Evolutionary conservation across 2,797 vertebrate species (phyloP).

Genomic region (Naso thynnoides): DNA sequence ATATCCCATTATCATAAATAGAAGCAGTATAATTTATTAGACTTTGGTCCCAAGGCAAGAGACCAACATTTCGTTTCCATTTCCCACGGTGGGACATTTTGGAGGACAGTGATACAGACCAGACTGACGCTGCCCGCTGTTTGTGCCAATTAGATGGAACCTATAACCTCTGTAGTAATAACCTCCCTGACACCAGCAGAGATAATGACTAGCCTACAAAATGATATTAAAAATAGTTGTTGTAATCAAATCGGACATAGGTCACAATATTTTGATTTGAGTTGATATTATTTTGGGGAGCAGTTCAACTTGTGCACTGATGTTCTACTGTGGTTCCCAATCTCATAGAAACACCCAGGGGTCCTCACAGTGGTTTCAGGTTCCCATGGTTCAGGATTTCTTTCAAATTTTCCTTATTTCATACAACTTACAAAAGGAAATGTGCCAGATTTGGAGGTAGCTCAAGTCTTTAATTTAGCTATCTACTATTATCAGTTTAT

Average conservation of each 20-base stretch:
- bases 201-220: neutral
- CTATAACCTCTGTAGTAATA: neutral
- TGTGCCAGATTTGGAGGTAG: neutral
- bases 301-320: neutral
- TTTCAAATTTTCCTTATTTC: neutral
- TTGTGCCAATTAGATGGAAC: constrained; percentile 1
- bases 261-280: constrained; percentile 2
- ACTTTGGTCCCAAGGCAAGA: constrained; percentile 17
- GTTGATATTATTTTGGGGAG: constrained; percentile 13
- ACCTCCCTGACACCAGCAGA: constrained; percentile 7
- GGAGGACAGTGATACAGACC: constrained; percentile 16
- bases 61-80: constrained; percentile 26
- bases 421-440: neutral
- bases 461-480: neutral
- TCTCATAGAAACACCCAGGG: constrained; percentile 25
- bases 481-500: neutral
- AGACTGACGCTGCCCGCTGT: constrained; percentile 9
- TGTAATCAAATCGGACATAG: neutral
- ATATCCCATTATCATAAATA: constrained; percentile 33
- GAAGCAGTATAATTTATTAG: constrained; percentile 34
- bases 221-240: no score
- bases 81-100: constrained; percentile 45
- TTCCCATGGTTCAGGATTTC: constrained; percentile 31
- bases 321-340: neutral
- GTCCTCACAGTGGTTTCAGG: neutral